Evolutionary conservation across 2,888 invertebrate genomes (phyloP), one percentile per base, ranked within the genome.

Genomic region (Drosophila formosana): DNA sequence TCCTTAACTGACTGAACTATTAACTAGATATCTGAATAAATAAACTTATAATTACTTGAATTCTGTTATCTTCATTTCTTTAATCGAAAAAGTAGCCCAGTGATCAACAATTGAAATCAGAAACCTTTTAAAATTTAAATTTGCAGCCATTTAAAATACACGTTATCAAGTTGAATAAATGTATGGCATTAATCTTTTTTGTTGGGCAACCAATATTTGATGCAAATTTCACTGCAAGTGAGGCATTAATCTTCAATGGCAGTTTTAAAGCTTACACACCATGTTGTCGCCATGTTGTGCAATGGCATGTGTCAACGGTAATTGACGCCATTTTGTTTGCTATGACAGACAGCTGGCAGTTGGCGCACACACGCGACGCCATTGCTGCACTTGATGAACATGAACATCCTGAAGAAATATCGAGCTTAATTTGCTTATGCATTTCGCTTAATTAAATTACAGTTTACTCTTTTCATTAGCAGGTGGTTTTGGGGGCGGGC

Each of bases 391-490:
- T 63, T 70, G 30, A 49, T 34, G 47, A 41, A 75, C 37, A 18
- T 18, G 46, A 46, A 76, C 39, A 57, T 49, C 47, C 52, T 57
- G 41, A 58, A 63, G 70, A 66, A 80, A 74, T 74, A 74, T 66
- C 49, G 57, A 58, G 64, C 52, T 76, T 75, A 79, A 84, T 81
- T 84, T 75, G 72, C 75, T 68, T 82, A 73, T 85, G 80, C 79
- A 88, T 72, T 75, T 66, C 78, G 63, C 75, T 77, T 79, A 77
- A 85, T 89, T 88, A 79, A 89, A 84, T 66, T 87, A 84, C 78
- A 89, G 78, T 83, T 83, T 78, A 52, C 56, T 52, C 64, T 52
- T 57, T 70, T 70, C 61, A 75, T 74, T 75, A 68, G 55, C 28
- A 26, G 46, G 32, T 50, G 41, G 6, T 23, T 13, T 26, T 8